phyloP scores from a whole-genome alignment of 2,888 invertebrate species.

The Agapetus fuscipes region DNA sequence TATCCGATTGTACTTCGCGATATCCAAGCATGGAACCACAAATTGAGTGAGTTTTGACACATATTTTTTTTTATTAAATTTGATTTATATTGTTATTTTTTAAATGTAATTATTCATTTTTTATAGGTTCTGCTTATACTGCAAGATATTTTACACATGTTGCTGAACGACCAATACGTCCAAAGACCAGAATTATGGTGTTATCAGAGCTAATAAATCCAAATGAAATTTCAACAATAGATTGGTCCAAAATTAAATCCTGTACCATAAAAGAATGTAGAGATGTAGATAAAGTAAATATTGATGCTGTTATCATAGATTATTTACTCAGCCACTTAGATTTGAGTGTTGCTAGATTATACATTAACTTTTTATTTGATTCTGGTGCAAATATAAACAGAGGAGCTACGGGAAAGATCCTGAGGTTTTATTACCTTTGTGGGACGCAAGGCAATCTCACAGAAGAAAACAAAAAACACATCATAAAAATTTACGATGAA shows the following conservation, averaged over 20 bases:
- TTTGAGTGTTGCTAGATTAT: constrained; percentile 45
- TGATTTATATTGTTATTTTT: no score
- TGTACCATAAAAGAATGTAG: constrained; percentile 31
- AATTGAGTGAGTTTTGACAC: no score
- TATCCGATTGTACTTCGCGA: no score
- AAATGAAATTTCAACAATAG: not conserved
- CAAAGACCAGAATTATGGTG: not conserved
- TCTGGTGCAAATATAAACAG: constrained; percentile 43
- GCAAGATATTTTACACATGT: no score
- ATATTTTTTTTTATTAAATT: no score
- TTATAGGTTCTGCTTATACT: no score
- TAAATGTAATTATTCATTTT: no score
- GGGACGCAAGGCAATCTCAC: constrained; percentile 29
- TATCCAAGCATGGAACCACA: no score
- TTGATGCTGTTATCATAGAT: constrained; percentile 52
- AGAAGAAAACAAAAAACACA: constrained; percentile 41
- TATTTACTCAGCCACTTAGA: constrained; percentile 37
- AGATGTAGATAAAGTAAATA: constrained; percentile 38
- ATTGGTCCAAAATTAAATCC: not conserved
- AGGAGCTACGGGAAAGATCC: constrained; percentile 47
- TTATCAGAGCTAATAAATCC: not conserved
- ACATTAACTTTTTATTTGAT: constrained; percentile 44
- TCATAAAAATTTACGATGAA: constrained; percentile 40
- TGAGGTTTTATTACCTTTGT: constrained; percentile 43
- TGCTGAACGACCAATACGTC: no score